Percentiles rank a stretch among this genome's conserved stretches.
phyloP scores from a whole-genome alignment of 92 coral and sea anemone genomes.

The Parazoanthus darwini region DNA sequence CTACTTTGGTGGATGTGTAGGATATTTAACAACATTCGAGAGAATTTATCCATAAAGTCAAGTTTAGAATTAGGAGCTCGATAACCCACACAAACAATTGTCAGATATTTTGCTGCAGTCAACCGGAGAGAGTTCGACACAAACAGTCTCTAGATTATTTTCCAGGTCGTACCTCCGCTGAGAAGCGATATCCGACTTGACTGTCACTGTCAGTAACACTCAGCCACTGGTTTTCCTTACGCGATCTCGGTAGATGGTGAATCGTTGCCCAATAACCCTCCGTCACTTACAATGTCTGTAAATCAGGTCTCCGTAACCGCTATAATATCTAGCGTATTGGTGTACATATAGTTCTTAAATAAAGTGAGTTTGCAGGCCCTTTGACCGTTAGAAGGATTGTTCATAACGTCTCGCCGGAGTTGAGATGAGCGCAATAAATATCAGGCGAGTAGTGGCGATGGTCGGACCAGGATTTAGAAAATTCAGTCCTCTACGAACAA shows the following conservation, averaged over 20 bases:
- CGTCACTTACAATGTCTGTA: background rate
- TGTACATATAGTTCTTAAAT: background rate
- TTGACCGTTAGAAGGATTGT: slow-evolving; percentile 12
- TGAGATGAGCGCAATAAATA: background rate
- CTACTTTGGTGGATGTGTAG: too few species aligned
- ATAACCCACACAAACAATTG: too few species aligned
- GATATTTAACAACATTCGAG: too few species aligned
- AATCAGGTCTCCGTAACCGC: background rate
- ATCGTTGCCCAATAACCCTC: background rate
- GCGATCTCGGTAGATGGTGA: too few species aligned
- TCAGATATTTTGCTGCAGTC: too few species aligned
- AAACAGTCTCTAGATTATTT: slow-evolving; percentile 22
- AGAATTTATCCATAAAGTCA: too few species aligned
- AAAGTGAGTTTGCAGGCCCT: slow-evolving; percentile 6
- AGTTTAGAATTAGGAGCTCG: too few species aligned
- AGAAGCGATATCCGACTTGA: slow-evolving; percentile 47
- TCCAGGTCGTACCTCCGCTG: slow-evolving; percentile 57
- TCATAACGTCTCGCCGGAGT: slow-evolving; percentile 25
- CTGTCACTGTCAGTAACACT: slow-evolving; percentile 49
- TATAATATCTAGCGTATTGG: background rate
- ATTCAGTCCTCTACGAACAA: slow-evolving; percentile 29
- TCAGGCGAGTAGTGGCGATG: background rate
- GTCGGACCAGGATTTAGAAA: slow-evolving; percentile 26
- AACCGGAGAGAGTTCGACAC: too few species aligned
- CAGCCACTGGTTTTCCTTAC: slow-evolving; percentile 38